Conservation (phyloP, 2,888 invertebrate species). For the Eledona agricola region DNA sequence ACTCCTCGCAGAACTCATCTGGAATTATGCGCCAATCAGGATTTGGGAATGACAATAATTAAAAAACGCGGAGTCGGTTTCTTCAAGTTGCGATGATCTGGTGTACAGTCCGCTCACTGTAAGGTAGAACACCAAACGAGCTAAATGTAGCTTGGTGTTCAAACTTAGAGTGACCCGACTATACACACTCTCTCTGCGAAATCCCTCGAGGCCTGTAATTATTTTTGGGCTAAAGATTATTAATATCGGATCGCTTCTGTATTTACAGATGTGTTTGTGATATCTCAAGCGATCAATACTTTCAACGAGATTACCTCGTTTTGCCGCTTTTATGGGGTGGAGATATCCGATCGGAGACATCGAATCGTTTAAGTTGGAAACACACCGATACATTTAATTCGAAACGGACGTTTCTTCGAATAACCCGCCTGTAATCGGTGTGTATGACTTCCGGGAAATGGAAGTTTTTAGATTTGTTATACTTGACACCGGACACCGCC, state of each 20-base stretch:
- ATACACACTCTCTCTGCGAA: constrained; percentile 55
- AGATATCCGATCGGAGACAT: constrained; percentile 29
- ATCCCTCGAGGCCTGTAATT: constrained; percentile 28
- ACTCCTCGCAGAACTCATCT: constrained; percentile 95
- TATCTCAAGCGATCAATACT: constrained; percentile 37
- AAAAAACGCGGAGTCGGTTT: constrained; percentile 17
- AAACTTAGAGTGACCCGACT: constrained; percentile 88
- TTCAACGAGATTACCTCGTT: constrained; percentile 35
- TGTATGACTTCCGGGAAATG: neutral
- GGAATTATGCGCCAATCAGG: constrained; percentile 50
- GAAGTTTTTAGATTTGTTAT: too few relatives aligned
- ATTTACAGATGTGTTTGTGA: constrained; percentile 32
- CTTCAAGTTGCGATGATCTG: constrained; percentile 50
- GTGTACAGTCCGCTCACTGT: constrained; percentile 82
- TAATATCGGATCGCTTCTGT: too few relatives aligned
- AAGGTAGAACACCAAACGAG: constrained; percentile 96
- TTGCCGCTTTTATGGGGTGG: constrained; percentile 25
- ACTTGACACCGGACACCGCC: too few relatives aligned
- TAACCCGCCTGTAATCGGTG: neutral
- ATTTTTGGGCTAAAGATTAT: too few relatives aligned
- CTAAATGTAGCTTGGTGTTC: constrained; percentile 85
- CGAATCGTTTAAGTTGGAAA: constrained; percentile 23
- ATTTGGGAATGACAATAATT: constrained; percentile 10
- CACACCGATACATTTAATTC: constrained; percentile 11
- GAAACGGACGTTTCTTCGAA: neutral